Base-by-base conservation (phyloP, 2,113 vertebrate genomes). In the Megalops atlanticus region DNA sequence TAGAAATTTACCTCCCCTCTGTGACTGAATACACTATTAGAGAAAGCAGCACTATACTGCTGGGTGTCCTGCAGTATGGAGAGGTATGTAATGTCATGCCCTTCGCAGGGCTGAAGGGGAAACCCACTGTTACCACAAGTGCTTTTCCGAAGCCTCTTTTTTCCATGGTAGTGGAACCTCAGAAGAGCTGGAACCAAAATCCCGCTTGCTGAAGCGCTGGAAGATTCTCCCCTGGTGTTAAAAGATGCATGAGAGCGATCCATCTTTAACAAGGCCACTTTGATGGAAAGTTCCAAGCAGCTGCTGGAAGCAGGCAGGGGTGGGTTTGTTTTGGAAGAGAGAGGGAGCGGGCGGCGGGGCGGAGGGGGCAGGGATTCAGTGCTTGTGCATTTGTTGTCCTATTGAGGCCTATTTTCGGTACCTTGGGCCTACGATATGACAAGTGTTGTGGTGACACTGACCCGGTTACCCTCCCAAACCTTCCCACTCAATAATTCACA, bases 181-280 rank as follows among this genome's bases (percentile, higher is more conserved):
- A 12, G 36, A 40, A 3, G 35, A 14, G 36, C 38, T 21, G 49
- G 49, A 80, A 39, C 45, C 70, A 4, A 27, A 76, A 52, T 27
- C 27, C 38, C 64, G 27, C n/a, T n/a, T n/a, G n/a, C 72, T 74
- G 79, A 80, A 74, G 49, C 16, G 45, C 79, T 82, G 79, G 84
- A 86, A 85, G 85, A 87, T 88, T 84, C 85, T 80, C 87, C 81
- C 84, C 86, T 81, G 86, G 75, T 73, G 74, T 58, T 93, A 87
- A 93, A 93, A 89, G 83, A 91, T 92, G 85, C 89, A 92, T 92
- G 90, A 87, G 77, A 78, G 80, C 82, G 78, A 83, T 91, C 81
- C 85, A 88, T 89, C 89, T 89, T 91, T 92, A 91, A 93, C 84
- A 81, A 91, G 89, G 68, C 74, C 54, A 80, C 90, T 88, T 84